A percentile compares a stretch with the other conserved stretches of the same genome.
phyloP scores from a whole-genome alignment of 2,888 invertebrate genomes.

The Drosophila algonquin region DNA sequence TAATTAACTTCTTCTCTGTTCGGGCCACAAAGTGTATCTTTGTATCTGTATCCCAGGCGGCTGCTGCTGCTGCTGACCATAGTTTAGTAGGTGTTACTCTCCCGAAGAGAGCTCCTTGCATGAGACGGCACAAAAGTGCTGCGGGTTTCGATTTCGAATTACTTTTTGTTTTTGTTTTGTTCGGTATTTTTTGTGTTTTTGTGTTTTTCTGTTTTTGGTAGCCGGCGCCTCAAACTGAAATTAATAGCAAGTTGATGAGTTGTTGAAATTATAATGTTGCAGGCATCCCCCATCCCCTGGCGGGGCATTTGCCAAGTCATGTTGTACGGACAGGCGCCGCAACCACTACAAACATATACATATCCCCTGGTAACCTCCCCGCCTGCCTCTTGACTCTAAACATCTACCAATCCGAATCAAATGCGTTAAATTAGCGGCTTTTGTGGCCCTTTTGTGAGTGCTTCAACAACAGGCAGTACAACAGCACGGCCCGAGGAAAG shows the following conservation, averaged over 20 bases:
- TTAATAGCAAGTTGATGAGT: conserved; percentile 79
- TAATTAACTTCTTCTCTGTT: conserved; percentile 66
- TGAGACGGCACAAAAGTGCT: conserved; percentile 53
- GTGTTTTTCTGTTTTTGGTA: conserved; percentile 10
- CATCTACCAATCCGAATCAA: conserved; percentile 50
- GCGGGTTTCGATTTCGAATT: conserved; percentile 57
- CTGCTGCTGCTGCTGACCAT: conserved; percentile 41
- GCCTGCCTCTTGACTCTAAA: background rate
- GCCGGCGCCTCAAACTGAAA: conserved; percentile 68
- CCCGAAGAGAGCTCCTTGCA: conserved; percentile 38
- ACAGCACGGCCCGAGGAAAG: background rate
- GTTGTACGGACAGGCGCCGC: conserved; percentile 57
- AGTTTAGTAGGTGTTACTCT: conserved; percentile 74
- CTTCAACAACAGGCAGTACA: conserved; percentile 3
- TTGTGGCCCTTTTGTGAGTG: conserved; percentile 57
- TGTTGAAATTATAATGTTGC: conserved; percentile 75
- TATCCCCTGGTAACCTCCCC: background rate
- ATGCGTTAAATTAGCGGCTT: conserved; percentile 80
- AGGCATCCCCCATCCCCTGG: background rate
- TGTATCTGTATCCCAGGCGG: conserved; percentile 16
- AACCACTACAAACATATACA: background rate
- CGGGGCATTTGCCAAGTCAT: conserved; percentile 58
- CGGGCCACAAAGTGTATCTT: conserved; percentile 8
- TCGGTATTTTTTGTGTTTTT: background rate
- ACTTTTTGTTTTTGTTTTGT: conserved; percentile 14